Conservation (phyloP, 2,888 invertebrate genomes). For the Parnassius mnemosyne region DNA sequence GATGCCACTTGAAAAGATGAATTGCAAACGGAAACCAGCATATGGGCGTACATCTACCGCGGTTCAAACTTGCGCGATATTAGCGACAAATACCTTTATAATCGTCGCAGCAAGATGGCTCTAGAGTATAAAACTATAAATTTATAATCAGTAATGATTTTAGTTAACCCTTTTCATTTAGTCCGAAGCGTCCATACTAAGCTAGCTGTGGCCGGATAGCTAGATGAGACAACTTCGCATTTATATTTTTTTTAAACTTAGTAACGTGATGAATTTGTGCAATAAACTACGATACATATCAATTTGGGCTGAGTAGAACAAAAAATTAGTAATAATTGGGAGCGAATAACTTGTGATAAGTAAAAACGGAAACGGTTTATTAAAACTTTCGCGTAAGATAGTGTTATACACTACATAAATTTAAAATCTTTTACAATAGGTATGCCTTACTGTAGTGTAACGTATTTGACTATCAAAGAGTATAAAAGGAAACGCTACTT, state of each 20-base stretch:
- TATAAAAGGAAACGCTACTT: neutral
- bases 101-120: conserved; percentile 57
- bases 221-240: conserved; percentile 52
- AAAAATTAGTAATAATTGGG: conserved; percentile 58
- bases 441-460: conserved; percentile 71
- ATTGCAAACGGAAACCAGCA: conserved; percentile 86
- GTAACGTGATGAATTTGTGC: conserved; percentile 70
- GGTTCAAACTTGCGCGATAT: conserved; percentile 41
- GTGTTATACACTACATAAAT: conserved; percentile 66
- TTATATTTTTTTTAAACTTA: conserved; percentile 46
- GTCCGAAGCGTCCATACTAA: conserved; percentile 53
- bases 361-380: conserved; percentile 42
- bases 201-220: conserved; percentile 77
- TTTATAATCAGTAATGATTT: conserved; percentile 32
- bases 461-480: conserved; percentile 38
- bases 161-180: conserved; percentile 37
- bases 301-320: conserved; percentile 69
- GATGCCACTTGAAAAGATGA: conserved; percentile 91
- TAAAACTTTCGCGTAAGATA: conserved; percentile 54
- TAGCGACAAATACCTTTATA: conserved; percentile 50
- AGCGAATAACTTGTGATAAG: conserved; percentile 70
- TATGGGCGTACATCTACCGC: conserved; percentile 61
- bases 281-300: conserved; percentile 79
- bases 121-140: conserved; percentile 38
- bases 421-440: conserved; percentile 58